Conservation (phyloP, 2,797 vertebrate species). For the Pantherophis alleghaniensis region DNA sequence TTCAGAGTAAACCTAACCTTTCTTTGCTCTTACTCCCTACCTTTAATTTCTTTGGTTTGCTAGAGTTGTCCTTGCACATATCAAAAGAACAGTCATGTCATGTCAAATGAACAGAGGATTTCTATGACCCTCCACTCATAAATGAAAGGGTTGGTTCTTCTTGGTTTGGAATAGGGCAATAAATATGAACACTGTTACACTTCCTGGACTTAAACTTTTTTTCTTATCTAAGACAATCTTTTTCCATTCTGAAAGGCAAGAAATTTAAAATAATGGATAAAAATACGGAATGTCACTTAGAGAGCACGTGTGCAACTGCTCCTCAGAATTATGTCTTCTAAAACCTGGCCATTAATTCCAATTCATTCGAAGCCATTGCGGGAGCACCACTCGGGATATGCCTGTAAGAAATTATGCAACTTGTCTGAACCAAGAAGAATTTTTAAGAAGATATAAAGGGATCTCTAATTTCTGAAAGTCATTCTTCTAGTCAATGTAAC, state of each 20-base stretch:
- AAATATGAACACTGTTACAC: background rate
- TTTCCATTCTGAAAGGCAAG: background rate
- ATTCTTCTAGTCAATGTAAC: background rate
- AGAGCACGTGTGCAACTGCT: background rate
- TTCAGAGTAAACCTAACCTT: background rate
- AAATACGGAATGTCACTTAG: background rate
- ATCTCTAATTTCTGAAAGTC: background rate
- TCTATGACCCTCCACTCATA: background rate
- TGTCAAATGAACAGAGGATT: background rate
- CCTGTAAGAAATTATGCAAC: background rate
- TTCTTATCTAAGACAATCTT: background rate
- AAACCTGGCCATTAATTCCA: background rate
- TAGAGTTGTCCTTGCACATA: background rate
- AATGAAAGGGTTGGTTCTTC: background rate
- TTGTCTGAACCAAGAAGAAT: background rate
- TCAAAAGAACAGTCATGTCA: too few species aligned
- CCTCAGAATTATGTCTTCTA: background rate
- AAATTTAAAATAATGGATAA: background rate
- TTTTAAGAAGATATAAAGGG: background rate
- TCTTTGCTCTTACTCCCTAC: background rate
- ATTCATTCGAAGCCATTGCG: background rate
- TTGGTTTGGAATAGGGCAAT: background rate
- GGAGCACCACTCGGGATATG: background rate
- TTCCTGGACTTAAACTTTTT: background rate
- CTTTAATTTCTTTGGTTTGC: background rate